These are phyloP conservation scores for Poecilobothrus nobilitatus DNA, from an alignment of 2,888 invertebrate genomes.

Conservation along the genomic window DNA sequence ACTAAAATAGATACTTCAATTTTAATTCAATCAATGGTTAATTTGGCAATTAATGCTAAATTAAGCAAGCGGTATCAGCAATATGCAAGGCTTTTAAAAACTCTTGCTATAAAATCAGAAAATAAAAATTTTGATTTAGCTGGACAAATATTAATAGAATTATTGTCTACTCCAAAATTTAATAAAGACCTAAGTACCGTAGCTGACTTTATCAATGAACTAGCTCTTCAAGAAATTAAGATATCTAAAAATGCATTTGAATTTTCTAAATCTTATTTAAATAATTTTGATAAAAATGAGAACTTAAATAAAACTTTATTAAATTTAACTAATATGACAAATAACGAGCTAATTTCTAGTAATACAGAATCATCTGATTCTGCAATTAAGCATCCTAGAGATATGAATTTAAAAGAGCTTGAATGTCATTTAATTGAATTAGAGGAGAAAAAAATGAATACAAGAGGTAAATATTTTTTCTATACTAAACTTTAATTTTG, in stretches of 20 bases:
- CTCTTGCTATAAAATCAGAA: slow-evolving; percentile 42
- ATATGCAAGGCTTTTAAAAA: slow-evolving; percentile 47
- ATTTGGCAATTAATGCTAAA: slow-evolving; percentile 41
- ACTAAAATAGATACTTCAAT: slow-evolving; percentile 48
- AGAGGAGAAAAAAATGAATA: slow-evolving; percentile 57
- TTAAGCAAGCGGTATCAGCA: slow-evolving; percentile 45
- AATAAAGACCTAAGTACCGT: slow-evolving; percentile 43
- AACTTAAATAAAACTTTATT: slow-evolving; percentile 28
- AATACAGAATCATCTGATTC: slow-evolving; percentile 25
- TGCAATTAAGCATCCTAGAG: slow-evolving; percentile 49
- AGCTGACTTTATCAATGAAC: slow-evolving; percentile 43
- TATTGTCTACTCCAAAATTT: slow-evolving; percentile 45
- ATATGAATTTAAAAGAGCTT: slow-evolving; percentile 55
- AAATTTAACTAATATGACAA: slow-evolving; percentile 40
- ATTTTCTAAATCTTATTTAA: slow-evolving; percentile 38
- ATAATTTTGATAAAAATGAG: slow-evolving; percentile 20
- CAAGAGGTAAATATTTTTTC: slow-evolving; percentile 47
- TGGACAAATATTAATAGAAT: slow-evolving; percentile 49
- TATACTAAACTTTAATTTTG: too few species aligned
- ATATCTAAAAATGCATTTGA: slow-evolving; percentile 48
- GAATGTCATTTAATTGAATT: slow-evolving; percentile 57
- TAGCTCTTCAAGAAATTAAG: slow-evolving; percentile 36
- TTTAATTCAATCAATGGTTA: slow-evolving; percentile 46
- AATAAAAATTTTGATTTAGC: slow-evolving; percentile 49
- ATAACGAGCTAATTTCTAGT: slow-evolving; percentile 34